Conservation (phyloP, 2,888 invertebrate genomes). For the Liopterus haemorrhoidalis region DNA sequence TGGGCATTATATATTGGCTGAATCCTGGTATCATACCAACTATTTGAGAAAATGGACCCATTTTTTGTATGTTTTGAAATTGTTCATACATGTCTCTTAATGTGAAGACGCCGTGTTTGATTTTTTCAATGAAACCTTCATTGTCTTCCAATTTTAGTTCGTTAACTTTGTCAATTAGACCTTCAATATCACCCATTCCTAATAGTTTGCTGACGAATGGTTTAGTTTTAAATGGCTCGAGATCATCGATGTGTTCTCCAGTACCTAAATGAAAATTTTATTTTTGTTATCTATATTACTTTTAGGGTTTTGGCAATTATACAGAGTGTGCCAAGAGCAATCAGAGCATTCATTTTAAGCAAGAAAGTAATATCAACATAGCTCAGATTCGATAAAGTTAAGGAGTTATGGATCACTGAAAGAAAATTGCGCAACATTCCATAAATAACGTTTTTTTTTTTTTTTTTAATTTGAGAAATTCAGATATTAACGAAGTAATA, state of each 20-base stretch:
- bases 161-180: conserved; percentile 94
- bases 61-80: conserved; percentile 99
- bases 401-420: too few relatives aligned
- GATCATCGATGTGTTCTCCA: conserved; percentile 98
- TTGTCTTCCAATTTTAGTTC: conserved; percentile 94
- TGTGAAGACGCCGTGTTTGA: conserved; percentile 98
- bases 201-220: conserved; percentile 97
- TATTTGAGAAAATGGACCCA: conserved; percentile 99
- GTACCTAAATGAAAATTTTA: too few relatives aligned
- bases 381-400: too few relatives aligned
- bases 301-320: too few relatives aligned
- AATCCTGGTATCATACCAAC: conserved; percentile 99
- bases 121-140: conserved; percentile 94
- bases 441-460: too few relatives aligned
- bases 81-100: conserved; percentile 99
- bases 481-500: too few relatives aligned
- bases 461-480: too few relatives aligned
- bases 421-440: too few relatives aligned
- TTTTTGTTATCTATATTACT: too few relatives aligned
- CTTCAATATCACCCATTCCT: conserved; percentile 98
- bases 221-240: conserved; percentile 97
- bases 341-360: too few relatives aligned
- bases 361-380: too few relatives aligned
- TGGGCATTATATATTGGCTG: conserved; percentile 95
- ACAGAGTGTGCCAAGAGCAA: too few relatives aligned